A percentile compares a stretch with the other conserved stretches of the same genome.
phyloP scores from a whole-genome alignment of 2,113 vertebrate genomes.

The Suncus etruscus region DNA sequence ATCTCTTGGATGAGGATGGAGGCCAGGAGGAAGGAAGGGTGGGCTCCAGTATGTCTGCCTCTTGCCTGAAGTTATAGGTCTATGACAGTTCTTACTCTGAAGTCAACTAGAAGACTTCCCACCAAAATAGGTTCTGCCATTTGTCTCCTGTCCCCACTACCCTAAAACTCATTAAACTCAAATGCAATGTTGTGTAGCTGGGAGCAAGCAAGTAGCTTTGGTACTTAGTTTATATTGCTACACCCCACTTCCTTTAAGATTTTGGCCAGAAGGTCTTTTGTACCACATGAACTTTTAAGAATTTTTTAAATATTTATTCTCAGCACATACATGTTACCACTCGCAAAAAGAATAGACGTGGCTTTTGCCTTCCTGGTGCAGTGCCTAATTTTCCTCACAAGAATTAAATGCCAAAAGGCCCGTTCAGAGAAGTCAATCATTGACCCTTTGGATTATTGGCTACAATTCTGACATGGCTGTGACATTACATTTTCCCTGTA shows the following conservation, averaged over 20 bases:
- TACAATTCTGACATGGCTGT: too few relatives aligned
- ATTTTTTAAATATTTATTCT: too few relatives aligned
- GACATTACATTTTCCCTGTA: too few relatives aligned
- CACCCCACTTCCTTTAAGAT: background rate
- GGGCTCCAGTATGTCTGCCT: background rate
- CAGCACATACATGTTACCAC: background rate
- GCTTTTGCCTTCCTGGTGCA: too few relatives aligned
- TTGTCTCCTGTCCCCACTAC: background rate
- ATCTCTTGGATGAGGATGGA: background rate
- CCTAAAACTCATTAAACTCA: background rate
- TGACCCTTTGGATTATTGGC: too few relatives aligned
- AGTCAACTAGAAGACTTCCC: background rate
- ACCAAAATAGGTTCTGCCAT: background rate
- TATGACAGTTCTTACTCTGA: background rate
- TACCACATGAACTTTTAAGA: background rate
- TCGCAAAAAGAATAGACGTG: too few relatives aligned
- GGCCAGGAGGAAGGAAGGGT: too few relatives aligned
- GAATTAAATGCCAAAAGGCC: too few relatives aligned
- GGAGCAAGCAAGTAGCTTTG: background rate
- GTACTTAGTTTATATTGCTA: background rate
- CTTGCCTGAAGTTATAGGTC: background rate
- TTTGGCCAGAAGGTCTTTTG: background rate
- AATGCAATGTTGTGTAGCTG: background rate
- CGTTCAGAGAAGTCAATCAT: too few relatives aligned
- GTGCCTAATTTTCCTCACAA: too few relatives aligned